Percentiles rank a stretch among this genome's conserved stretches.
phyloP scores from a whole-genome alignment of 2,888 invertebrate genomes.

The Balanococcus diminutus region DNA sequence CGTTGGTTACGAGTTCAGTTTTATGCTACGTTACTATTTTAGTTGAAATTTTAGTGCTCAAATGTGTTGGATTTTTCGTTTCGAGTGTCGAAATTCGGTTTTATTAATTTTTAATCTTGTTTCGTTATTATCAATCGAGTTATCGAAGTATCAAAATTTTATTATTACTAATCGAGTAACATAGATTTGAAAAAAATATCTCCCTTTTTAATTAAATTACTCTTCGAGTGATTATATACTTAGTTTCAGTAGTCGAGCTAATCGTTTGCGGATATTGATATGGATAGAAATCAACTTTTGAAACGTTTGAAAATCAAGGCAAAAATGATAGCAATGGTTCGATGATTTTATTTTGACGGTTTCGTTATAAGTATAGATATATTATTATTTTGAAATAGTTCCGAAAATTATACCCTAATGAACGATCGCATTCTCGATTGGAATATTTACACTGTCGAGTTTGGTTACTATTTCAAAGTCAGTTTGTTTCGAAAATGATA shows the following conservation, averaged over 20 bases:
- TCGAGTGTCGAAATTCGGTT: neutral
- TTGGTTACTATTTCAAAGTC: neutral
- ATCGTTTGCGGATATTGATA: neutral
- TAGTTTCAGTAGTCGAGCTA: neutral
- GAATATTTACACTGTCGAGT: neutral
- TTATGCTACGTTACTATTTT: neutral
- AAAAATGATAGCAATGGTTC: neutral
- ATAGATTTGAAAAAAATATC: neutral
- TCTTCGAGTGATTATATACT: neutral
- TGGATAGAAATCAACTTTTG: neutral
- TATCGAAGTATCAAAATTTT: neutral
- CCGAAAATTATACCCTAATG: neutral
- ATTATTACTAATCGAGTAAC: neutral
- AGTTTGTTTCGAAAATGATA: neutral
- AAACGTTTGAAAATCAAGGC: neutral
- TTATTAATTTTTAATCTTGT: neutral
- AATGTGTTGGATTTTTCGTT: neutral
- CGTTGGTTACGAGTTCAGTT: neutral
- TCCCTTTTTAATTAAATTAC: neutral
- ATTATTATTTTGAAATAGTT: neutral
- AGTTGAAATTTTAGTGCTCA: neutral
- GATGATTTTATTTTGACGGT: neutral
- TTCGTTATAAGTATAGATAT: neutral
- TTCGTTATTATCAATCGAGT: neutral
- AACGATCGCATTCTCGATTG: neutral